Evolutionary conservation across 2,888 invertebrate genomes (phyloP).

Genomic region (Calameuta filiformis): DNA sequence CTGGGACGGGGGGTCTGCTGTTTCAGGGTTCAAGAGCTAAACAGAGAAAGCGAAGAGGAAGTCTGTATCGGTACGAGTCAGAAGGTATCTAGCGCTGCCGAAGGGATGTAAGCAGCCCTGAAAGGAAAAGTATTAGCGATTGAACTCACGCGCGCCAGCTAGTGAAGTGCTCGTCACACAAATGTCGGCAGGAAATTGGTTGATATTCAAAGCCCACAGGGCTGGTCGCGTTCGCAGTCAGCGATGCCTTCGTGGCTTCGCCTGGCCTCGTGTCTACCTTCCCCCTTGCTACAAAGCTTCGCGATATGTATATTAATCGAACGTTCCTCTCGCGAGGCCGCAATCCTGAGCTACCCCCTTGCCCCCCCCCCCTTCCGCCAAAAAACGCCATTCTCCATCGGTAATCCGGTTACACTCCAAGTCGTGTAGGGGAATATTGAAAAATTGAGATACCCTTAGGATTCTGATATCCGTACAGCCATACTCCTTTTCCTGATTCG

Average conservation of each 20-base stretch:
- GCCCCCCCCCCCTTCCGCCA: constrained; percentile 8
- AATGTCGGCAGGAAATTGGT: constrained; percentile 61
- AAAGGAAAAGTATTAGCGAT: constrained; percentile 49
- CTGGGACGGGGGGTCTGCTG: background rate
- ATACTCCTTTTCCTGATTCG: background rate
- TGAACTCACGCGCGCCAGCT: constrained; percentile 57
- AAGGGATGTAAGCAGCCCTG: constrained; percentile 15
- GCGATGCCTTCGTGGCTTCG: background rate
- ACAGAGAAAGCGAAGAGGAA: constrained; percentile 7
- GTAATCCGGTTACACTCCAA: constrained; percentile 53
- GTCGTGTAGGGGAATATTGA: constrained; percentile 54
- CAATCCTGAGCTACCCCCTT: background rate
- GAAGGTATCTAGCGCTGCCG: background rate
- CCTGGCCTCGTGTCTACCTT: background rate
- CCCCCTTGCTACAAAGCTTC: constrained; percentile 1
- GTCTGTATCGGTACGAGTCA: background rate
- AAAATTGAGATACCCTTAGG: constrained; percentile 41
- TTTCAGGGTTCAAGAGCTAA: constrained; percentile 17
- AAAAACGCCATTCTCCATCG: constrained; percentile 55
- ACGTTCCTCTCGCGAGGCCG: constrained; percentile 24
- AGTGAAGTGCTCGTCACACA: constrained; percentile 54
- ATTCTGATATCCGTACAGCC: background rate
- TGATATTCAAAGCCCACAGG: constrained; percentile 61
- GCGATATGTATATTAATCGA: constrained; percentile 55
- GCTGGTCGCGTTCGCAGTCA: constrained; percentile 11